Evolutionary conservation across 1,140 invertebrate species (phyloP).

Genomic region (Portunus trituberculatus): DNA sequence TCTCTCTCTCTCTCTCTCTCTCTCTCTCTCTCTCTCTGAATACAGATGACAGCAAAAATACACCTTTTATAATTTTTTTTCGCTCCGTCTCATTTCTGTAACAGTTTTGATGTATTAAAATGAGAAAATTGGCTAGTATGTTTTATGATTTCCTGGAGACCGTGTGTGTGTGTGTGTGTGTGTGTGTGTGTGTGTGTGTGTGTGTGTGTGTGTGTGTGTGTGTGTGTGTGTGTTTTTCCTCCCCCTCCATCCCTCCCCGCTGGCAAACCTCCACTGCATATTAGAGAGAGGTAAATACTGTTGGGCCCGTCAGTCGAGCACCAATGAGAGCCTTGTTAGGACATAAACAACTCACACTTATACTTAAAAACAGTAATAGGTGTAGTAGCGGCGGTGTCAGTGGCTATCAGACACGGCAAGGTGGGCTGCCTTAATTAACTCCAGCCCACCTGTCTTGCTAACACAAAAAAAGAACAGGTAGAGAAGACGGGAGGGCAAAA

Average conservation of each 20-base stretch:
- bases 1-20: too few relatives aligned
- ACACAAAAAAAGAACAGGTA: too few relatives aligned
- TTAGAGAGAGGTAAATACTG: not conserved
- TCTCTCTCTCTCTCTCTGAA: too few relatives aligned
- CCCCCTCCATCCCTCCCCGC: not conserved
- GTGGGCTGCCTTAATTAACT: conserved; percentile 8
- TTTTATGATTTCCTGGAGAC: too few relatives aligned
- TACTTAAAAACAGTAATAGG: not conserved
- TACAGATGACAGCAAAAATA: too few relatives aligned
- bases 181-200: not conserved
- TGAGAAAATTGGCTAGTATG: too few relatives aligned
- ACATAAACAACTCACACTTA: not conserved
- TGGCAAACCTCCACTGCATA: not conserved
- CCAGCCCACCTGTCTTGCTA: not conserved
- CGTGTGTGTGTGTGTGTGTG: too few relatives aligned
- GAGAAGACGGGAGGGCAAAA: not conserved
- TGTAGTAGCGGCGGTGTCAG: not conserved
- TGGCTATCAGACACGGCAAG: not conserved
- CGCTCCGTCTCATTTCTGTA: too few relatives aligned
- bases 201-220: conserved; percentile 27
- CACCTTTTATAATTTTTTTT: too few relatives aligned
- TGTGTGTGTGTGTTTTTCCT: not conserved
- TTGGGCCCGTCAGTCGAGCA: not conserved
- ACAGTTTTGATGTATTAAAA: too few relatives aligned
- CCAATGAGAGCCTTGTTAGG: not conserved